phyloP scores from a whole-genome alignment of 2,113 vertebrate species.

The Oriolus oriolus region DNA sequence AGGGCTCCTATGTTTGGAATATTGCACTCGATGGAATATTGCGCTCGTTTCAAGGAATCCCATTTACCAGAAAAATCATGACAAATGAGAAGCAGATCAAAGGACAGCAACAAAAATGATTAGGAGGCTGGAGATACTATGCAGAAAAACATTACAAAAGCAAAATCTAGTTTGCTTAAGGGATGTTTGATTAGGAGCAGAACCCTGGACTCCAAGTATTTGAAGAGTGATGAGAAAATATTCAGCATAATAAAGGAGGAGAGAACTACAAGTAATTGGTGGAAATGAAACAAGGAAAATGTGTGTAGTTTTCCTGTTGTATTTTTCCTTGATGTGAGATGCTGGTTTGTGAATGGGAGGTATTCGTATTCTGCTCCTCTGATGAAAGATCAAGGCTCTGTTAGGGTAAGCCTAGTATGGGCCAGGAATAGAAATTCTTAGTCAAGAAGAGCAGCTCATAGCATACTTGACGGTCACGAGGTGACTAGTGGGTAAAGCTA shows the following conservation, averaged over 20 bases:
- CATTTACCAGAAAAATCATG: neutral
- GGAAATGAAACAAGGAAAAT: slow-evolving; percentile 9
- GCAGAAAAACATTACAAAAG: slow-evolving; percentile 12
- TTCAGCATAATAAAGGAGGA: neutral
- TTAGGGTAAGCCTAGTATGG: neutral
- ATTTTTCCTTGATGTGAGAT: neutral
- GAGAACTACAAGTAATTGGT: neutral
- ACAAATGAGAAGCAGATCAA: neutral
- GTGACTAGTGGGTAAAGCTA: neutral
- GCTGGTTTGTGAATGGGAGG: neutral
- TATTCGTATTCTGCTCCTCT: neutral
- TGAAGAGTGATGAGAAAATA: neutral
- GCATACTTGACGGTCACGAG: neutral
- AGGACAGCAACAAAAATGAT: neutral
- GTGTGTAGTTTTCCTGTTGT: neutral
- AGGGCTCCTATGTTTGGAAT: neutral
- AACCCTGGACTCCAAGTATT: neutral
- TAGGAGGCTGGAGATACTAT: neutral
- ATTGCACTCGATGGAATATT: neutral
- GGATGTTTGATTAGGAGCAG: slow-evolving; percentile 6
- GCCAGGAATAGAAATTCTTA: neutral
- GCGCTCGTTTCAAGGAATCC: neutral
- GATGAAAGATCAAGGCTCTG: neutral
- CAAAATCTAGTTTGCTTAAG: slow-evolving; percentile 16
- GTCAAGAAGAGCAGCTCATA: neutral